phyloP scores from a whole-genome alignment of 92 coral and sea anemone species.

The Epizoanthus illoricatus region DNA sequence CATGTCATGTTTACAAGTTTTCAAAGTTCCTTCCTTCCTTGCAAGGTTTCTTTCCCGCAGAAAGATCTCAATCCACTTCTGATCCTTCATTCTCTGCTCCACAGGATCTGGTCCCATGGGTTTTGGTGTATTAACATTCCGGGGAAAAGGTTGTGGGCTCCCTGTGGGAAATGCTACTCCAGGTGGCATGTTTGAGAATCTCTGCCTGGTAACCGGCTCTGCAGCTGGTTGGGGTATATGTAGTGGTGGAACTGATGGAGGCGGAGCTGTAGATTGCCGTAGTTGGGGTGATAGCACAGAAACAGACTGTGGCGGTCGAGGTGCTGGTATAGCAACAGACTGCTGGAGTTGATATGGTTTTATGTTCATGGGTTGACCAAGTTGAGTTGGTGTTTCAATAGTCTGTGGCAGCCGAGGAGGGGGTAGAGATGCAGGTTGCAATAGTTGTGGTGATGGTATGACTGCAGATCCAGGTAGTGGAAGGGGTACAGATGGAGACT shows the following conservation, averaged over 20 bases:
- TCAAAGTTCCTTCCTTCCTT: not conserved
- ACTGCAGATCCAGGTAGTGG: not conserved
- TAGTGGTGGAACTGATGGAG: not conserved
- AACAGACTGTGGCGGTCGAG: not conserved
- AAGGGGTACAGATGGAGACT: not conserved
- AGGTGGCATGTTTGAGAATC: not conserved
- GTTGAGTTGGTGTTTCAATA: not conserved
- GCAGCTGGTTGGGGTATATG: not conserved
- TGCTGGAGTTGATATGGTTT: slow-evolving; percentile 12
- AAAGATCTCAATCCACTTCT: slow-evolving; percentile 63
- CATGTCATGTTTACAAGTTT: not conserved
- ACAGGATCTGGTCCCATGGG: not conserved
- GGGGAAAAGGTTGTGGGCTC: not conserved
- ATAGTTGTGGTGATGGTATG: not conserved
- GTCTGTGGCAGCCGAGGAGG: not conserved
- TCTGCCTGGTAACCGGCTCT: not conserved
- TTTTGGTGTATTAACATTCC: not conserved
- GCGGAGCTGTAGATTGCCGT: too few species aligned
- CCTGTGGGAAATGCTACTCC: not conserved
- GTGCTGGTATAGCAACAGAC: not conserved
- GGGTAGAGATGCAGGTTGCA: not conserved
- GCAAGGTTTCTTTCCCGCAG: slow-evolving; percentile 45
- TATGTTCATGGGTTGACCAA: not conserved
- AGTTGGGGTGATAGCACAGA: not conserved
- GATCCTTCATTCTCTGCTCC: slow-evolving; percentile 32